Evolutionary conservation across 2,797 vertebrate species (phyloP).

Genomic region (Mus caroli): DNA sequence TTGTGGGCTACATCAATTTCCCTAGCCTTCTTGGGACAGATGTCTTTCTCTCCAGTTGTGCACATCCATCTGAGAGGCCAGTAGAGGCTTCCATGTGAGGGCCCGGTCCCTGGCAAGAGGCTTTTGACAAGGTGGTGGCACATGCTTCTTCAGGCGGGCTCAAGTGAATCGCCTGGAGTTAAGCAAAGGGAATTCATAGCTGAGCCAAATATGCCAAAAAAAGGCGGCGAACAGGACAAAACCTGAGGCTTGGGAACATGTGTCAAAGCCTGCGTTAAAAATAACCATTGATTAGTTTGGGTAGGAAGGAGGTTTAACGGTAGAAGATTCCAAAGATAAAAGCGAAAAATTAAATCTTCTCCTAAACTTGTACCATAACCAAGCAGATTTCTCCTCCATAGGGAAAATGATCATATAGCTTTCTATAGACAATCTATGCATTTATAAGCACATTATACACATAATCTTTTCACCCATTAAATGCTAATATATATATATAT

Average conservation of each 20-base stretch:
- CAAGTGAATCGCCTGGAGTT: neutral
- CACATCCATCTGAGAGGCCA: constrained; percentile 11
- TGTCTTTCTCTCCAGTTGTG: neutral
- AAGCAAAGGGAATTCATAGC: neutral
- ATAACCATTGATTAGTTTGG: neutral
- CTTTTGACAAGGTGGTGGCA: neutral
- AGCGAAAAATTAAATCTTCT: neutral
- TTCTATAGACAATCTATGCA: neutral
- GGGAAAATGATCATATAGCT: neutral
- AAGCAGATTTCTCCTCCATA: neutral
- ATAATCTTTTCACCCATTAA: neutral
- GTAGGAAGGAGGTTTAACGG: neutral
- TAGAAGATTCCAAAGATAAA: constrained; percentile 41
- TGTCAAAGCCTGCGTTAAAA: constrained; percentile 9
- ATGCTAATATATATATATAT: neutral
- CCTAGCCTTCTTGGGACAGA: neutral
- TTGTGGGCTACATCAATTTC: neutral
- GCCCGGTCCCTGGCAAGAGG: neutral
- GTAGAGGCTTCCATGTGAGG: neutral
- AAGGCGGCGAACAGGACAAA: neutral
- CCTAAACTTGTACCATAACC: neutral
- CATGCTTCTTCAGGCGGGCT: neutral
- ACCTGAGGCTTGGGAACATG: neutral
- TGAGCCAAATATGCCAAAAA: neutral
- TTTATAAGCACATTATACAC: neutral